Percentiles rank a stretch among this genome's conserved stretches.
Evolutionary conservation across 1,140 invertebrate genomes (phyloP).

Genomic region (Drosophila subpulchrella): DNA sequence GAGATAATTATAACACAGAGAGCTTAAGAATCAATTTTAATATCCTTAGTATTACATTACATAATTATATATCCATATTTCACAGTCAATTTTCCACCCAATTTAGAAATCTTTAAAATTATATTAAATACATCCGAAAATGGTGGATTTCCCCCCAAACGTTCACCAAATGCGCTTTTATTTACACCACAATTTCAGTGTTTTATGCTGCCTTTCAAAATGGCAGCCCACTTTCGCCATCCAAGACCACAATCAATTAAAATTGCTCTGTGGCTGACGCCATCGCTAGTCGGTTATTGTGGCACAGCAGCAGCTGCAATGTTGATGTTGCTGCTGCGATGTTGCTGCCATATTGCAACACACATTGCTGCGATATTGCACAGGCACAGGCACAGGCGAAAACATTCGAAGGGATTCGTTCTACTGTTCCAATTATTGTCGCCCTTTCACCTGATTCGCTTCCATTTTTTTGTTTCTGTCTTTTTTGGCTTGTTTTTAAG

Average conservation of each 20-base stretch:
- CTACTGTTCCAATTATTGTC: slow-evolving; percentile 69
- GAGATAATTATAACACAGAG: no score
- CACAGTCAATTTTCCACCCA: not conserved
- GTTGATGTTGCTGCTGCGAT: slow-evolving; percentile 16
- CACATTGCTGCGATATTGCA: slow-evolving; percentile 30
- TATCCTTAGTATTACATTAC: no score
- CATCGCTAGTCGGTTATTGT: slow-evolving; percentile 42
- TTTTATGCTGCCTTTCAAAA: slow-evolving; percentile 6
- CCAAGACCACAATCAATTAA: slow-evolving; percentile 46
- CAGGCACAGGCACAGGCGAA: not conserved
- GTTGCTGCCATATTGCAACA: slow-evolving; percentile 16
- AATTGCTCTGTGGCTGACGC: slow-evolving; percentile 41
- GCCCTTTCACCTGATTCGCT: slow-evolving; percentile 49
- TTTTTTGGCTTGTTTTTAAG: slow-evolving; percentile 23
- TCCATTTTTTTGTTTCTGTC: slow-evolving; percentile 9
- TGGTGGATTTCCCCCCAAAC: not conserved
- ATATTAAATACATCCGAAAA: not conserved
- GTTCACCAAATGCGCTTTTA: not conserved
- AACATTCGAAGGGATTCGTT: slow-evolving; percentile 23
- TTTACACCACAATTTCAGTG: slow-evolving; percentile 6
- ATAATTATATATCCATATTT: no score
- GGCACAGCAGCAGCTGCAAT: slow-evolving; percentile 33
- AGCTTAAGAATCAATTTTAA: no score
- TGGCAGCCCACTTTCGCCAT: slow-evolving; percentile 15
- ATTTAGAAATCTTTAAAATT: not conserved